Conservation (phyloP, 2,888 invertebrate species). For the Dioctria linearis region DNA sequence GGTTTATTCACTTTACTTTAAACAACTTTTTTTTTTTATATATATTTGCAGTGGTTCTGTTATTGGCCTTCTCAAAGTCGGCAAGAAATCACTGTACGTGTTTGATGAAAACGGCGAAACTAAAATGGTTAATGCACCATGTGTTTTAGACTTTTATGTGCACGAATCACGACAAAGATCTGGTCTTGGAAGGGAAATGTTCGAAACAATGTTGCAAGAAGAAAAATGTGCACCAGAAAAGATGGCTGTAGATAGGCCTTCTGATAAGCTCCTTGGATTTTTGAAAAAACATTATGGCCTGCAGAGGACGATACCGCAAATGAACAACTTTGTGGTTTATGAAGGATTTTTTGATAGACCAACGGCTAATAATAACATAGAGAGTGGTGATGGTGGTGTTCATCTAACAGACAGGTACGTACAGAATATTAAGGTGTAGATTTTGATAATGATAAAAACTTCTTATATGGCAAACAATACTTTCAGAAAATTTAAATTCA, state of each 20-base stretch:
- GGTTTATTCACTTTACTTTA: not conserved
- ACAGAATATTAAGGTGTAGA: not conserved
- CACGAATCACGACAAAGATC: slow-evolving; percentile 86
- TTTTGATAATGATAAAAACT: not conserved
- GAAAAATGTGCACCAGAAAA: slow-evolving; percentile 79
- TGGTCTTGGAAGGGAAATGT: slow-evolving; percentile 88
- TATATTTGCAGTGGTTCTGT: slow-evolving; percentile 77
- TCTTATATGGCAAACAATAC: too few relatives aligned
- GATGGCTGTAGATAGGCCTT: slow-evolving; percentile 94
- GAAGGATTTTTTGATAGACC: slow-evolving; percentile 80
- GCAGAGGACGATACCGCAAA: slow-evolving; percentile 80
- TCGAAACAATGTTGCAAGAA: slow-evolving; percentile 88
- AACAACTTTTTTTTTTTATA: slow-evolving; percentile 37
- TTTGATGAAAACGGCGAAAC: slow-evolving; percentile 80
- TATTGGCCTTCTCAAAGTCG: slow-evolving; percentile 92
- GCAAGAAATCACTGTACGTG: slow-evolving; percentile 90
- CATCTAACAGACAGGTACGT: slow-evolving; percentile 69
- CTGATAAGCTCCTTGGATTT: slow-evolving; percentile 89
- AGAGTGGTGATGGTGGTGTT: slow-evolving; percentile 58
- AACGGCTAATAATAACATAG: slow-evolving; percentile 62
- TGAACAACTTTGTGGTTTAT: slow-evolving; percentile 91
- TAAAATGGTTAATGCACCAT: slow-evolving; percentile 86
- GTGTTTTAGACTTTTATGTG: slow-evolving; percentile 95
- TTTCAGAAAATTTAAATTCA: not conserved
- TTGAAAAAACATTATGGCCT: slow-evolving; percentile 85